Base-by-base conservation (phyloP, 2,888 invertebrate genomes). In the Tachystola acroxantha region DNA sequence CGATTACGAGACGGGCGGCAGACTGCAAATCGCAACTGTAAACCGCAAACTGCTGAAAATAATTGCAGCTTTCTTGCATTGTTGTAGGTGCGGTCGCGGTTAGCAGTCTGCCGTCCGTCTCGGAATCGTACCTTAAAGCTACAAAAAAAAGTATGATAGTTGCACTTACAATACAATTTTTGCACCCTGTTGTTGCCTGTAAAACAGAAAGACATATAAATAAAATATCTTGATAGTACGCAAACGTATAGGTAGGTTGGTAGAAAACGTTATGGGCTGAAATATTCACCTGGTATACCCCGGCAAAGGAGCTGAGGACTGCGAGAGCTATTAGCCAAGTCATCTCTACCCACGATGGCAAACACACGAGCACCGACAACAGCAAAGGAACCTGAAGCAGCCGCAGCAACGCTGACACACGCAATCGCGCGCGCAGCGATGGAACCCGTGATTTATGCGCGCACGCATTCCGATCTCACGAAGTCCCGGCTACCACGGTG, bases 141-240 rank as follows among this genome's bases (percentile, higher is more conserved):
- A n/a, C n/a, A n/a, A n/a, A n/a, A n/a, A n/a, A n/a, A n/a, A n/a
- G n/a, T n/a, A n/a, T n/a, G n/a, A n/a, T n/a, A n/a, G n/a, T n/a
- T n/a, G n/a, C n/a, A 55, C 63, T 62, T 56, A 85, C 84, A 43
- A 78, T 64, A 40, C 81, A 84, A 45, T 79, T 78, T 50, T 78
- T 82, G 51, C 84, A 82, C 39, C 67, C 74, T 32, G 67, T 61
- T 10, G 63, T 55, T 10, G 66, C 64, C 82, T 82, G 72, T 32
- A 69, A 71, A 52, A 33, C 6, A 16, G 13, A 38, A 25, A 39
- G 24, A 26, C 9, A 26, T 26, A n/a, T n/a, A 10, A 5, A 5
- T 26, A n/a, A 26, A 26, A 26, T 5, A 5, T 26, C n/a, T 9
- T 7, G 7, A 1, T 26, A n/a, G 10, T 5, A 7, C n/a, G 2